Conservation (phyloP, 2,113 vertebrate genomes). For the Charadrius vociferus region DNA sequence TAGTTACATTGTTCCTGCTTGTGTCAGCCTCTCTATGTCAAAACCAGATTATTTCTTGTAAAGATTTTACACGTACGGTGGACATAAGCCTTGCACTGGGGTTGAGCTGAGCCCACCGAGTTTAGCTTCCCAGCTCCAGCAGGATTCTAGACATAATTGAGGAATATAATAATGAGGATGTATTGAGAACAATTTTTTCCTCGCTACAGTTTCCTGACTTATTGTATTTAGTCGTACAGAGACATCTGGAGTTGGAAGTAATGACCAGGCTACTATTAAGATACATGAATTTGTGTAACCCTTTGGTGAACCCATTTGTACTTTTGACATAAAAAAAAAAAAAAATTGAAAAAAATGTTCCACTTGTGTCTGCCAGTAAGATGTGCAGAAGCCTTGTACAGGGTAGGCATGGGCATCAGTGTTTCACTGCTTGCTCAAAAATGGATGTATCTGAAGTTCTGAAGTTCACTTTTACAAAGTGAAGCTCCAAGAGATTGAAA, state of each 20-base stretch:
- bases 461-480: not conserved
- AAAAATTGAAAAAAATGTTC: not conserved
- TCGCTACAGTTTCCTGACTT: conserved; percentile 3
- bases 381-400: not conserved
- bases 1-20: not conserved
- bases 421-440: not conserved
- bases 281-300: not conserved
- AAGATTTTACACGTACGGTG: not conserved
- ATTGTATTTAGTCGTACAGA: not conserved
- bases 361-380: not conserved
- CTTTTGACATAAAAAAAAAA: not conserved
- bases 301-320: not conserved
- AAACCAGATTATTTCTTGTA: not conserved
- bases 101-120: not conserved
- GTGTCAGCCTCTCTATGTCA: not conserved
- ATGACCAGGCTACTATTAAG: not conserved
- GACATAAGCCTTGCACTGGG: not conserved
- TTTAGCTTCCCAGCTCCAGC: not conserved
- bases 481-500: not conserved
- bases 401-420: not conserved
- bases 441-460: not conserved
- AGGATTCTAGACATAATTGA: not conserved
- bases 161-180: not conserved
- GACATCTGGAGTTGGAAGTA: conserved; percentile 9
- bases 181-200: not conserved